Evolutionary conservation across 2,888 invertebrate species (phyloP).

Genomic region (Ctenicera cuprea): DNA sequence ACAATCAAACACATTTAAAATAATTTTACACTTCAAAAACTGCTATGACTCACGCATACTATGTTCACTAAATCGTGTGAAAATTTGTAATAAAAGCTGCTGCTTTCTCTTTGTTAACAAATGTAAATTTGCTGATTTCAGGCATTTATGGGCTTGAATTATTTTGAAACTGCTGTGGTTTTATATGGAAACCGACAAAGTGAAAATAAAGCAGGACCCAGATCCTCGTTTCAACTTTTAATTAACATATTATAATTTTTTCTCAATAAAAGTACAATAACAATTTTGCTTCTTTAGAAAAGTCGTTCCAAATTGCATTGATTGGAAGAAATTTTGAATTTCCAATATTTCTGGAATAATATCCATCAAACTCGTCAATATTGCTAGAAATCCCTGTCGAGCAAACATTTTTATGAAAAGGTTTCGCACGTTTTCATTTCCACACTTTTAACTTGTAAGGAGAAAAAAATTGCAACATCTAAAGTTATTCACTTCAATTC

Average conservation of each 20-base stretch:
- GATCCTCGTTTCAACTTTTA: too few relatives aligned
- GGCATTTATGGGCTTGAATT: not conserved
- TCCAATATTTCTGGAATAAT: too few relatives aligned
- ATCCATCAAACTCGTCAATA: too few relatives aligned
- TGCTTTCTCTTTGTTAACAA: constrained; percentile 4
- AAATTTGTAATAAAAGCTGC: constrained; percentile 1
- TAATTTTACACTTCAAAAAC: constrained; percentile 17
- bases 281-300: too few relatives aligned
- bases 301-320: too few relatives aligned
- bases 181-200: too few relatives aligned
- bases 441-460: not conserved
- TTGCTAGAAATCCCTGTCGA: too few relatives aligned
- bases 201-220: too few relatives aligned
- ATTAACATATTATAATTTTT: too few relatives aligned
- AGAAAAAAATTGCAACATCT: not conserved
- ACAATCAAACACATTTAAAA: constrained; percentile 25
- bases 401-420: too few relatives aligned
- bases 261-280: too few relatives aligned
- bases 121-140: constrained; percentile 1
- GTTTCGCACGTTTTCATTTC: not conserved
- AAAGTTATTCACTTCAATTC: constrained; percentile 20
- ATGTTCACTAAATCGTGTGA: not conserved
- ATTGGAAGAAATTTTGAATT: not conserved
- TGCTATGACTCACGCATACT: not conserved
- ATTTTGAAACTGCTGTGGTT: too few relatives aligned